Evolutionary conservation across 2,888 invertebrate species (phyloP).

Genomic region (Callimorpha dominula): DNA sequence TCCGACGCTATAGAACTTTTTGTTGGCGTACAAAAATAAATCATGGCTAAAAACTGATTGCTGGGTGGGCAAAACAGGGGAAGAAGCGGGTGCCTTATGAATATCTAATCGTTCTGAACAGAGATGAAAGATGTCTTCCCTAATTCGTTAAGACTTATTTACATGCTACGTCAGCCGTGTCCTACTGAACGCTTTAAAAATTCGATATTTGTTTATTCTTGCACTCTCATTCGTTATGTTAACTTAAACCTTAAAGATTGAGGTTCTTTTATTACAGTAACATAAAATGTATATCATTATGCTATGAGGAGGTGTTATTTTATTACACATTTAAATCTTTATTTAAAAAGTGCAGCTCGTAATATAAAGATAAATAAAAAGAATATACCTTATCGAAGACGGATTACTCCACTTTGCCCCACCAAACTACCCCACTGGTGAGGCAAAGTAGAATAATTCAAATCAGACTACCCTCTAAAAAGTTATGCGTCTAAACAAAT

Average conservation of each 20-base stretch:
- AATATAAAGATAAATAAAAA: too few relatives aligned
- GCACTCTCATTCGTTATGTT: constrained; percentile 13
- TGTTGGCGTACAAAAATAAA: constrained; percentile 73
- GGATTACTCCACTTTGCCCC: too few relatives aligned
- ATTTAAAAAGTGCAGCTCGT: too few relatives aligned
- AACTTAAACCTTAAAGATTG: background rate
- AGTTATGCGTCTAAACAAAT: too few relatives aligned
- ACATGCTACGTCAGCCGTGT: constrained; percentile 64
- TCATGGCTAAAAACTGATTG: constrained; percentile 62
- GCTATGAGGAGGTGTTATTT: too few relatives aligned
- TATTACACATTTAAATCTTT: too few relatives aligned
- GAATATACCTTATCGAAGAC: too few relatives aligned
- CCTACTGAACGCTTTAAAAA: constrained; percentile 51
- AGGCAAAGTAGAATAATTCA: too few relatives aligned
- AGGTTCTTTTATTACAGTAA: background rate
- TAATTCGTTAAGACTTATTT: constrained; percentile 78
- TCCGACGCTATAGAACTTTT: constrained; percentile 67
- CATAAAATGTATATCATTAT: background rate
- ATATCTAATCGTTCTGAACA: constrained; percentile 77
- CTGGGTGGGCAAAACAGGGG: constrained; percentile 54
- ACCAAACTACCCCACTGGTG: too few relatives aligned
- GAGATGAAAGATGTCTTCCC: constrained; percentile 76
- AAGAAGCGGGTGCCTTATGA: constrained; percentile 71
- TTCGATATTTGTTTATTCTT: constrained; percentile 28
- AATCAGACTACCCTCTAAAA: too few relatives aligned